phyloP scores from a whole-genome alignment of 1,140 invertebrate genomes.

The Euwallacea fornicatus region DNA sequence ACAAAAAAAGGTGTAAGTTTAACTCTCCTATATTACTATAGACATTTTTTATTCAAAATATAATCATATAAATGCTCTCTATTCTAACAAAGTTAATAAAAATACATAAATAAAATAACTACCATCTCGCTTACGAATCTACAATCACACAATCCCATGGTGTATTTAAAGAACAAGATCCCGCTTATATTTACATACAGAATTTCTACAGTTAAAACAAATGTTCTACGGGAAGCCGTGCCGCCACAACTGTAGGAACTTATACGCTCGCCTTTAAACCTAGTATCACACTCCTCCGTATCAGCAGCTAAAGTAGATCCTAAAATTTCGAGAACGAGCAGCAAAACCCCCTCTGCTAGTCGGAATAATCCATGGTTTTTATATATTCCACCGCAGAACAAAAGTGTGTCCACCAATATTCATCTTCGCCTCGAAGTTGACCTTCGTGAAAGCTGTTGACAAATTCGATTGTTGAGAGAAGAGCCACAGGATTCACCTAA shows the following conservation, averaged over 20 bases:
- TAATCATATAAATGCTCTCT: slow-evolving; percentile 43
- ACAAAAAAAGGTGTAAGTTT: not conserved
- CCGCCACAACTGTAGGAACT: not conserved
- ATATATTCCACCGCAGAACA: slow-evolving; percentile 96
- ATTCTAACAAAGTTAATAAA: slow-evolving; percentile 39
- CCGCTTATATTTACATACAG: not conserved
- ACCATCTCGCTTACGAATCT: slow-evolving; percentile 1
- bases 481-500: slow-evolving; percentile 89
- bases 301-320: not conserved
- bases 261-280: not conserved
- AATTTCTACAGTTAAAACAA: not conserved
- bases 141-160: not conserved
- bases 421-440: slow-evolving; percentile 85
- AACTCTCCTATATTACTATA: slow-evolving; percentile 21
- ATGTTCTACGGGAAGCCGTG: not conserved
- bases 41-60: slow-evolving; percentile 42
- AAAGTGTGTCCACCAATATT: slow-evolving; percentile 99
- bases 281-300: too few species aligned
- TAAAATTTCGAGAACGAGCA: slow-evolving; percentile 9
- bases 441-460: slow-evolving; percentile 84
- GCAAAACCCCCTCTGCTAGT: slow-evolving; percentile 38
- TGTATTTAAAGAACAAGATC: not conserved
- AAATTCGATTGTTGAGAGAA: slow-evolving; percentile 96
- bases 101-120: slow-evolving; percentile 37
- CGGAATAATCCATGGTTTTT: slow-evolving; percentile 91